Percentiles rank a stretch among this genome's conserved stretches.
Conservation (phyloP, 2,888 invertebrate genomes). For the Leptinotarsa rubiginosa region DNA sequence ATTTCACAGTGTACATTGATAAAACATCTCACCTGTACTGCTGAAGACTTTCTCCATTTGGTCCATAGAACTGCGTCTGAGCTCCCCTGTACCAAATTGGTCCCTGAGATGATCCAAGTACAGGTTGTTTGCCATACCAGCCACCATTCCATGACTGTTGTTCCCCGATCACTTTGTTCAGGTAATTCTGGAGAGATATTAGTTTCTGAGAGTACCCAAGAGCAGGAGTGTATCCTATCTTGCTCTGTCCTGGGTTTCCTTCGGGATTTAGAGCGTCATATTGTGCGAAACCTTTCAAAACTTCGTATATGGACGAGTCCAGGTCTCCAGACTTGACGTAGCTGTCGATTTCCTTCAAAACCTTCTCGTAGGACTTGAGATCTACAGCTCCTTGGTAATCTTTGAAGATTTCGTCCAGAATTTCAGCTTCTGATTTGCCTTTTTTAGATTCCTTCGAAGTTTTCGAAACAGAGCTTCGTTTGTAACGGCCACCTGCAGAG, state of each 20-base stretch:
- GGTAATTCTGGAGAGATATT: not conserved
- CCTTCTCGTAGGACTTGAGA: slow-evolving; percentile 42
- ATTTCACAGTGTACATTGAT: not conserved
- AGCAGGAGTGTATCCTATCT: not conserved
- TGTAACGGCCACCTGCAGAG: not conserved
- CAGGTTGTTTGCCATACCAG: not conserved
- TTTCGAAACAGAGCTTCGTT: not conserved
- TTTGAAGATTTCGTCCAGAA: slow-evolving; percentile 45
- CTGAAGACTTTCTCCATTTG: not conserved
- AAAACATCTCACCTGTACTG: not conserved
- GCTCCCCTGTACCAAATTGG: not conserved
- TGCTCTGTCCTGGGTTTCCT: not conserved
- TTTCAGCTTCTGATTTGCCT: slow-evolving; percentile 37
- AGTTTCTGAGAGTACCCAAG: not conserved
- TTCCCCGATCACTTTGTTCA: not conserved
- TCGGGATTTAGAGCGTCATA: not conserved
- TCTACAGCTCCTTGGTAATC: slow-evolving; percentile 49
- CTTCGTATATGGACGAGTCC: slow-evolving; percentile 40
- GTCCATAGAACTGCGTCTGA: not conserved
- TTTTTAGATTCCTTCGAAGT: slow-evolving; percentile 8
- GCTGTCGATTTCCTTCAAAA: slow-evolving; percentile 45
- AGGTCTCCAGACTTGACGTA: slow-evolving; percentile 47
- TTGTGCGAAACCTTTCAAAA: slow-evolving; percentile 28
- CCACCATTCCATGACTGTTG: not conserved
- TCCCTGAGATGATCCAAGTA: not conserved